phyloP scores from a whole-genome alignment of 2,113 vertebrate species.

The Tauraco erythrolophus region DNA sequence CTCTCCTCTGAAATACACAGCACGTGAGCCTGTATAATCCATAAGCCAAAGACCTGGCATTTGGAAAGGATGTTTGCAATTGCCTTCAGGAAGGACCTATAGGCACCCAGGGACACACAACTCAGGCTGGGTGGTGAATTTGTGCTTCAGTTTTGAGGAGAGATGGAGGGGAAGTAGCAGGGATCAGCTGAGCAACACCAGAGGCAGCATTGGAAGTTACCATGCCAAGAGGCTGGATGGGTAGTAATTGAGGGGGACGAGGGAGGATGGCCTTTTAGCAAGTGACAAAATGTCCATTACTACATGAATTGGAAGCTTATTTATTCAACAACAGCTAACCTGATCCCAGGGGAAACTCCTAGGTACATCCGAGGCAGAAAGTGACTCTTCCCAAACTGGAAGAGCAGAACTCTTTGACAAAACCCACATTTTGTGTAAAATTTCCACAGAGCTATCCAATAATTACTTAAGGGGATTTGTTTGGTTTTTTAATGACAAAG shows the following conservation, averaged over 20 bases:
- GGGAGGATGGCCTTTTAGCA: background rate
- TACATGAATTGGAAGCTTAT: background rate
- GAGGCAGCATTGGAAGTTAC: background rate
- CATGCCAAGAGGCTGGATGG: background rate
- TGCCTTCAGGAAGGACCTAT: background rate
- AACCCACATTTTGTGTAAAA: background rate
- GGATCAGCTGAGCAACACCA: background rate
- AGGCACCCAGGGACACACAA: accelerated
- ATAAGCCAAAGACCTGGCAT: background rate
- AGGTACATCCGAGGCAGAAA: background rate
- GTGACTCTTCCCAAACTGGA: background rate
- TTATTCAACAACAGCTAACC: background rate
- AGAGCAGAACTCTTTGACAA: background rate
- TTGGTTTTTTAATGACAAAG: background rate
- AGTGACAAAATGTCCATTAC: background rate
- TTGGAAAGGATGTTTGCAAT: background rate
- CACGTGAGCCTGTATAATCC: background rate
- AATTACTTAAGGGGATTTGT: background rate
- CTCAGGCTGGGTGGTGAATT: background rate
- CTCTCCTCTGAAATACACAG: background rate
- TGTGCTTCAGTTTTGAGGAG: background rate
- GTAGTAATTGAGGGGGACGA: background rate
- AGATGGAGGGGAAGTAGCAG: background rate
- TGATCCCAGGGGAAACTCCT: background rate
- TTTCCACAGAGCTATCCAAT: background rate